A percentile compares a stretch with the other conserved stretches of the same genome.
These are phyloP conservation scores for Battus philenor DNA, from an alignment of 1,140 invertebrate genomes.

Conservation along the genomic window DNA sequence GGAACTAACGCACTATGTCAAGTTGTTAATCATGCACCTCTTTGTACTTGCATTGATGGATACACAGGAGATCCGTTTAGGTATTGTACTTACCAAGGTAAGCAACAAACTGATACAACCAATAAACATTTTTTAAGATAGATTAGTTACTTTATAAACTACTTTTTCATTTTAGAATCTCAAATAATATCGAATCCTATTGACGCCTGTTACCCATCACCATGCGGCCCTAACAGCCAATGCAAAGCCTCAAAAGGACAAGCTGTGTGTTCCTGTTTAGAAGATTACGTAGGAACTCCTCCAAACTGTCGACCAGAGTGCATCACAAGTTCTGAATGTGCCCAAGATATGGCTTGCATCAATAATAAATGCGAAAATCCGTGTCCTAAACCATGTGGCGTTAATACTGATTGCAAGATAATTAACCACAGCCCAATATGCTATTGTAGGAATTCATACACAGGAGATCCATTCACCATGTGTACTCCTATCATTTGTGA, in stretches of 20 bases:
- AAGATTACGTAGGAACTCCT: conserved; percentile 78
- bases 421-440: conserved; percentile 83
- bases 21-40: conserved; percentile 79
- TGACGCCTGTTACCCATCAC: conserved; percentile 78
- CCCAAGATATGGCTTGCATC: conserved; percentile 77
- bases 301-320: conserved; percentile 80
- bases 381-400: conserved; percentile 79
- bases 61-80: conserved; percentile 85
- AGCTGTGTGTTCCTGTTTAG: conserved; percentile 80
- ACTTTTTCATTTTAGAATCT: conserved; percentile 40
- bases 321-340: conserved; percentile 79
- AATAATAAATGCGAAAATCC: conserved; percentile 80
- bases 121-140: not conserved
- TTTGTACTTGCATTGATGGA: conserved; percentile 81
- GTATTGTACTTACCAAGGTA: conserved; percentile 77
- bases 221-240: conserved; percentile 82
- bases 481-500: conserved; percentile 77
- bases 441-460: conserved; percentile 78
- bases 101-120: conserved; percentile 20
- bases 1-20: conserved; percentile 79
- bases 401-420: conserved; percentile 79
- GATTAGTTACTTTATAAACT: too few species aligned
- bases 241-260: conserved; percentile 76
- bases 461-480: conserved; percentile 80
- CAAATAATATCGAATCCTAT: conserved; percentile 33